Evolutionary conservation across 2,888 invertebrate species (phyloP).

Genomic region (Tryphoninae sp.): DNA sequence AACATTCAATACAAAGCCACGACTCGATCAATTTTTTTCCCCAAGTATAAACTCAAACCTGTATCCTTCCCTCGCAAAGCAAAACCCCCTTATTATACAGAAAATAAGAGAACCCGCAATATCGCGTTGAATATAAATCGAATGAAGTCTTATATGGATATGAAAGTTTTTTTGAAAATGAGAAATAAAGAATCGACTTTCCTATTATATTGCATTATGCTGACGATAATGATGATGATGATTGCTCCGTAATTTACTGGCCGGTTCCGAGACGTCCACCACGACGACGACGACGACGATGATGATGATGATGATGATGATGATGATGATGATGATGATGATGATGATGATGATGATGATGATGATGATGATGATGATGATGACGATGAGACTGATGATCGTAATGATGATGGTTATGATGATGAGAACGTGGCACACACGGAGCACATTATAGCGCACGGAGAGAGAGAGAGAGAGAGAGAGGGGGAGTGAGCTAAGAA

Average conservation of each 20-base stretch:
- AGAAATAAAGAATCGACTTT: slow-evolving; percentile 17
- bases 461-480: slow-evolving; percentile 13
- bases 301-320: slow-evolving; percentile 72
- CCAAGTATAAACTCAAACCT: too few relatives aligned
- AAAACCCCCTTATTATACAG: not conserved
- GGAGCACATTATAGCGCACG: slow-evolving; percentile 54
- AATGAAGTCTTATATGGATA: not conserved
- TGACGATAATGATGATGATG: slow-evolving; percentile 71
- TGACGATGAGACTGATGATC: slow-evolving; percentile 53
- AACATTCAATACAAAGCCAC: too few relatives aligned
- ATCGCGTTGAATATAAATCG: not conserved
- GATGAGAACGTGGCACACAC: slow-evolving; percentile 66
- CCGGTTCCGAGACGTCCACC: slow-evolving; percentile 51
- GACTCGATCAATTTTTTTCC: too few relatives aligned
- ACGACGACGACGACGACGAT: slow-evolving; percentile 64
- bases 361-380: slow-evolving; percentile 47
- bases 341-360: slow-evolving; percentile 68
- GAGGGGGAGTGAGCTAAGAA: slow-evolving; percentile 40
- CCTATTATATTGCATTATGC: slow-evolving; percentile 47
- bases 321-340: slow-evolving; percentile 69
- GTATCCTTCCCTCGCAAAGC: too few relatives aligned
- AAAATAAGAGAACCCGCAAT: not conserved
- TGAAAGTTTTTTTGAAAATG: not conserved
- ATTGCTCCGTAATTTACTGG: slow-evolving; percentile 58
- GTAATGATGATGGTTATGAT: slow-evolving; percentile 65